Base-by-base conservation (phyloP, 2,888 invertebrate genomes). In the Cecidostiba fungosa region DNA sequence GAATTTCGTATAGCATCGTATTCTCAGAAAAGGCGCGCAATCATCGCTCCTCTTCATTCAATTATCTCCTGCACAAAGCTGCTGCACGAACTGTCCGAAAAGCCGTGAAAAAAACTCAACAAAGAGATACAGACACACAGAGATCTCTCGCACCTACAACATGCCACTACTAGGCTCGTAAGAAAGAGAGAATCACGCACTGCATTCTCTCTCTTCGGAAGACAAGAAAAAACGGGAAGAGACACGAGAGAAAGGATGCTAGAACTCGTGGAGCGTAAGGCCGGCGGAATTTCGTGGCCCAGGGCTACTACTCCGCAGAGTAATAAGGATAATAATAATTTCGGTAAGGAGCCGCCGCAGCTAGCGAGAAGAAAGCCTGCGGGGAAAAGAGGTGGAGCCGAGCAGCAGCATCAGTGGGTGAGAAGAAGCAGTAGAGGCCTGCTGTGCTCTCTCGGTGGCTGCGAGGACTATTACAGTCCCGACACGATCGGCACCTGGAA, bases 401-500 rank as follows among this genome's bases (percentile, higher is more conserved):
- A 26, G 29, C 84, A 88, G 16, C 90, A 89, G 78, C 90, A 89
- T 78, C 90, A 89, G 69, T 92, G 92, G 92, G 89, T 89, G 72
- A 89, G 90, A 74, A 66, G 90, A 72, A 66, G 91, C 78, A 91
- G 91, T 85, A 89, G 89, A 47, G 91, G 91, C 62, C 87, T 92
- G 62, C 89, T 92, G 16, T 92, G 92, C 86, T 90, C 92, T 39
- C 89, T 90, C 72, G 91, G 92, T 89, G 89, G 90, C 74, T 92
- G 92, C 89, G 89, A 90, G 87, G 90, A 92, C 77, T 87, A 89
- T 47, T 91, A 92, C 89, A 91, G 89, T 78, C 91, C 92, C 1
- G 92, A 92, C 85, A 92, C 92, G 3, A 80, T 92, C 50, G 92
- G 92, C 87, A 92, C 92, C 12, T 92, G 92, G 92, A 92, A 91